Evolutionary conservation across 92 coral and sea anemone genomes (phyloP).

Genomic region (Scolanthus callimorphus): DNA sequence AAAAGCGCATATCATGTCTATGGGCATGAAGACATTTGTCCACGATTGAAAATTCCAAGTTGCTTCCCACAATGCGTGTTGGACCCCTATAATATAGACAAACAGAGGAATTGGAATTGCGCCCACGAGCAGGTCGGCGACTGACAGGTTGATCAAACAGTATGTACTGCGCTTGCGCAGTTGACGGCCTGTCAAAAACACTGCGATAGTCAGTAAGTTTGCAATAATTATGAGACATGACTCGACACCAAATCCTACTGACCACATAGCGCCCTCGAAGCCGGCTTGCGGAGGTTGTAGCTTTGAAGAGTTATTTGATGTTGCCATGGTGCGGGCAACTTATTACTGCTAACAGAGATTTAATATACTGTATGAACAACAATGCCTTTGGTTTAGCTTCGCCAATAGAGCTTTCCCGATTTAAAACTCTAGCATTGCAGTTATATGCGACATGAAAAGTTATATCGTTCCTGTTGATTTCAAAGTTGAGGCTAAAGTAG

Average conservation of each 20-base stretch:
- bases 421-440: too few relatives aligned
- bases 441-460: too few relatives aligned
- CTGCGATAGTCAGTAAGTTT: constrained; percentile 10
- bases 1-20: constrained; percentile 21
- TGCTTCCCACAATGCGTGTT: constrained; percentile 12
- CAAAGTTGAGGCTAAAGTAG: too few relatives aligned
- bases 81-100: constrained; percentile 16
- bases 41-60: constrained; percentile 5
- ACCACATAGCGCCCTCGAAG: constrained; percentile 10
- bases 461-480: too few relatives aligned
- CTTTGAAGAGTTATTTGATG: too few relatives aligned
- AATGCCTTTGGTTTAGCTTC: too few relatives aligned
- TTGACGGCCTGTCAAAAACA: constrained; percentile 13
- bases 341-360: too few relatives aligned
- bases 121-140: constrained; percentile 23
- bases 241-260: constrained; percentile 9
- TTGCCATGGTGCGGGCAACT: too few relatives aligned
- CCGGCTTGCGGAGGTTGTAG: too few relatives aligned
- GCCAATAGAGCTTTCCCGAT: too few relatives aligned
- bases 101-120: constrained; percentile 23
- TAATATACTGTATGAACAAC: too few relatives aligned
- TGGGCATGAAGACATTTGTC: constrained; percentile 8
- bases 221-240: constrained; percentile 12
- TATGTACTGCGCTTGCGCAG: constrained; percentile 29
- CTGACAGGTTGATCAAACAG: constrained; percentile 17